phyloP scores from a whole-genome alignment of 2,888 invertebrate genomes.

The Nephrocerus scutellatus region DNA sequence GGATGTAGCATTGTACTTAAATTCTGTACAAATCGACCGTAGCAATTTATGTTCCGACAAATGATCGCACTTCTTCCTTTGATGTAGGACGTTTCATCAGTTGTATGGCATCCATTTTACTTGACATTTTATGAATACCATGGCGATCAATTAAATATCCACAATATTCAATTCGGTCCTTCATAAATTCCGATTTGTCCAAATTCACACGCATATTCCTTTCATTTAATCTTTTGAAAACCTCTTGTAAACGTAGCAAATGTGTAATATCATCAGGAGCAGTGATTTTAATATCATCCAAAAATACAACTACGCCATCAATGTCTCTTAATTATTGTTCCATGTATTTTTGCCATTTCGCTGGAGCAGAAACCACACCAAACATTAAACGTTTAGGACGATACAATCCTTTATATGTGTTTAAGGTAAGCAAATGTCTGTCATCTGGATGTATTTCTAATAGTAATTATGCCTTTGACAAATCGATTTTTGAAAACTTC shows the following conservation, averaged over 20 bases:
- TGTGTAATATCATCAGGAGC: constrained; percentile 24
- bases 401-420: constrained; percentile 35
- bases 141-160: constrained; percentile 30
- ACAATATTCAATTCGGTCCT: constrained; percentile 29
- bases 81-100: too few species aligned
- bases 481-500: constrained; percentile 27
- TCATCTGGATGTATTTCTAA: constrained; percentile 30
- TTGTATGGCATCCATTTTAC: too few species aligned
- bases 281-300: constrained; percentile 28
- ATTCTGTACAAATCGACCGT: constrained; percentile 30
- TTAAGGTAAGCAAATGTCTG: constrained; percentile 32
- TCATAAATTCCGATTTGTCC: constrained; percentile 29
- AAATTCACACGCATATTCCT: constrained; percentile 27
- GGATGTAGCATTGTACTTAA: constrained; percentile 26
- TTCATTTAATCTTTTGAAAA: constrained; percentile 23
- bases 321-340: constrained; percentile 27
- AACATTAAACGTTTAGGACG: constrained; percentile 31
- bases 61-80: too few species aligned
- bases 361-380: constrained; percentile 33
- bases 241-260: constrained; percentile 22
- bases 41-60: constrained; percentile 33
- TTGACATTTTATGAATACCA: too few species aligned
- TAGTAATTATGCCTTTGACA: constrained; percentile 35
- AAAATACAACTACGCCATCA: constrained; percentile 27
- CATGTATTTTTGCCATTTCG: constrained; percentile 32